Base-by-base conservation (phyloP, 2,888 invertebrate genomes). In the Ornithoptera alexandrae region DNA sequence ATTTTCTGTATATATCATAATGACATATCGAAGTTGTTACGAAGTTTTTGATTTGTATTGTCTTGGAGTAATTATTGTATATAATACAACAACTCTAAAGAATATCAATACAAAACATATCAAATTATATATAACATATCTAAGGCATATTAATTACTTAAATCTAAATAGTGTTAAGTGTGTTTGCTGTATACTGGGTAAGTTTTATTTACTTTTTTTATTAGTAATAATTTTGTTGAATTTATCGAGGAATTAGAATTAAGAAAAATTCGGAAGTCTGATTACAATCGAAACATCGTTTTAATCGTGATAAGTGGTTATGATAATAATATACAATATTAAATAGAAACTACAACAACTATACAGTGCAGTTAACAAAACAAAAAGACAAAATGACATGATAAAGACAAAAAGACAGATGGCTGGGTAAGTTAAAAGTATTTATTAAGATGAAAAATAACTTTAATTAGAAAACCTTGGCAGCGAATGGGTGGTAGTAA, bases 81-180 rank as follows among this genome's bases (percentile, higher is more conserved):
- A 69, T 74, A 83, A 89, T 85, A 83, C 86, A 89, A 83, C 89
- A 85, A 87, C 87, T 90, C 92, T 91, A 87, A 87, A 80, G 92
- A 92, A 92, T 92, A 92, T 92, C 92, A 88, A 87, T 90, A 88
- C 88, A 81, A 82, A 88, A 91, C 92, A 92, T 92, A 92, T 92
- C 92, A 92, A 87, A 87, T 71, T 79, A 76, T 80, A 76, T 72
- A 78, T 81, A 81, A 77, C 83, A 85, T 86, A 86, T 87, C 85
- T 85, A 78, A 75, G 59, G 71, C 74, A 76, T 78, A 75, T 71
- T 68, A 62, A 68, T 67, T 53, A 60, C 12, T 66, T 15, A n/a
- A 56, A 39, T 39, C 8, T 62, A 70, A 62, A 24, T 66, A 70
- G 66, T 70, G 62, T 69, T 66, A 70, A 3, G 59, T 65, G 66